Percentiles rank a stretch among this genome's conserved stretches.
Conservation (phyloP, 1,140 invertebrate species). For the Formica selysi region DNA sequence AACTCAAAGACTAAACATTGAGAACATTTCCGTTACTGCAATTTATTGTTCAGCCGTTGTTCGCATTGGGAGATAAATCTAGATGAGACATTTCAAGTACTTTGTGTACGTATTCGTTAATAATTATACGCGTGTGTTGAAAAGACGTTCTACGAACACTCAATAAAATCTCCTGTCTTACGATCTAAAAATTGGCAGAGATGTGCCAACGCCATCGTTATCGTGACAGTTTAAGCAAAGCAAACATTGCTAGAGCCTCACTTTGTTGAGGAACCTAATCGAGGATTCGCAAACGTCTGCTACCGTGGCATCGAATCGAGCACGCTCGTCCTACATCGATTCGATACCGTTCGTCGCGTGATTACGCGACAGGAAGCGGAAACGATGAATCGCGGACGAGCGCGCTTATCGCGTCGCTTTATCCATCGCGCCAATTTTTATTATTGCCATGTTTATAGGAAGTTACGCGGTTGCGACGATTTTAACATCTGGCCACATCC, state of each 20-base stretch:
- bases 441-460: conserved; percentile 68
- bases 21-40: conserved; percentile 50
- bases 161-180: background rate
- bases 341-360: conserved; percentile 52
- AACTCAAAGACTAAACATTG: conserved; percentile 61
- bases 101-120: background rate
- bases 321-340: conserved; percentile 67
- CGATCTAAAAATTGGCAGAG: conserved; percentile 1
- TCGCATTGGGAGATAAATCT: conserved; percentile 40
- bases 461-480: conserved; percentile 48
- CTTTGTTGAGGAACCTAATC: conserved; percentile 27
- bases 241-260: conserved; percentile 8
- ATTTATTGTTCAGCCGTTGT: conserved; percentile 48
- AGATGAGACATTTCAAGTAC: conserved; percentile 23
- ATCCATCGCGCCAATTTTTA: conserved; percentile 77
- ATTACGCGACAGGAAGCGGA: conserved; percentile 75
- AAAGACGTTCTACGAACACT: background rate
- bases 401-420: conserved; percentile 69
- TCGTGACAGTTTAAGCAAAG: conserved; percentile 42
- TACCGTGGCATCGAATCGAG: conserved; percentile 55
- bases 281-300: conserved; percentile 38
- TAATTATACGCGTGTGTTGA: conserved; percentile 12
- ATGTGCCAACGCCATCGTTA: conserved; percentile 34
- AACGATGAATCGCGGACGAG: conserved; percentile 77
- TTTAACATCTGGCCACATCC: conserved; percentile 61